Evolutionary conservation across 2,888 invertebrate genomes (phyloP).

Genomic region (Lochmaea capreae): DNA sequence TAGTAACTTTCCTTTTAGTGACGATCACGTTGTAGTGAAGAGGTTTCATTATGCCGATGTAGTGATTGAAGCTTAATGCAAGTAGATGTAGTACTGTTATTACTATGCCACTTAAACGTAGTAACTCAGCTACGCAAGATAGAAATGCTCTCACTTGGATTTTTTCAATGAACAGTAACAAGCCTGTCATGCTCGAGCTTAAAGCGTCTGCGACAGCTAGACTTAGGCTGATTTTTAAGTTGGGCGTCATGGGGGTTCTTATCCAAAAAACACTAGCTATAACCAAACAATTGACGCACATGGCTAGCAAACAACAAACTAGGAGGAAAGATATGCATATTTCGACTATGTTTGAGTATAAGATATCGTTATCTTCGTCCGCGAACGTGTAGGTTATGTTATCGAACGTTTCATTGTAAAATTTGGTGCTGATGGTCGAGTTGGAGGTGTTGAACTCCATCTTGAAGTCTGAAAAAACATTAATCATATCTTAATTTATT

Average conservation of each 20-base stretch:
- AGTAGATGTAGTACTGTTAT: slow-evolving; percentile 74
- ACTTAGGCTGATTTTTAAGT: slow-evolving; percentile 71
- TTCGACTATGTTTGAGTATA: slow-evolving; percentile 36
- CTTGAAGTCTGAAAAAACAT: neutral
- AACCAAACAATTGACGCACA: slow-evolving; percentile 69
- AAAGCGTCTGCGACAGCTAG: slow-evolving; percentile 71
- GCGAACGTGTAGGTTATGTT: slow-evolving; percentile 15
- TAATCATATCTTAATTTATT: neutral
- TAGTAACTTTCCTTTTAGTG: slow-evolving; percentile 67
- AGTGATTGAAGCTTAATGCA: slow-evolving; percentile 75
- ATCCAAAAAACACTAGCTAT: slow-evolving; percentile 70
- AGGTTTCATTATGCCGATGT: slow-evolving; percentile 72
- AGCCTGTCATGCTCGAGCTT: slow-evolving; percentile 68
- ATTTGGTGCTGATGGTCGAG: neutral
- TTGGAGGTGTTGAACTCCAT: slow-evolving; percentile 5
- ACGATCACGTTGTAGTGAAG: slow-evolving; percentile 73
- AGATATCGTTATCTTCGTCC: slow-evolving; percentile 17
- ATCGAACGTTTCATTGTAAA: slow-evolving; percentile 13
- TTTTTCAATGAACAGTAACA: slow-evolving; percentile 42
- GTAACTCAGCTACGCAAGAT: slow-evolving; percentile 61
- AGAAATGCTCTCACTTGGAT: slow-evolving; percentile 40
- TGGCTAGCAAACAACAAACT: slow-evolving; percentile 68
- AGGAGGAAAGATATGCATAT: slow-evolving; percentile 60
- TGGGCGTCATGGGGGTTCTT: slow-evolving; percentile 69
- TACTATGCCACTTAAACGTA: slow-evolving; percentile 71